A percentile compares a stretch with the other conserved stretches of the same genome.
These are phyloP conservation scores for Drosophila nr. perissopoda DNA, from an alignment of 2,888 invertebrate species.

Conservation along the genomic window DNA sequence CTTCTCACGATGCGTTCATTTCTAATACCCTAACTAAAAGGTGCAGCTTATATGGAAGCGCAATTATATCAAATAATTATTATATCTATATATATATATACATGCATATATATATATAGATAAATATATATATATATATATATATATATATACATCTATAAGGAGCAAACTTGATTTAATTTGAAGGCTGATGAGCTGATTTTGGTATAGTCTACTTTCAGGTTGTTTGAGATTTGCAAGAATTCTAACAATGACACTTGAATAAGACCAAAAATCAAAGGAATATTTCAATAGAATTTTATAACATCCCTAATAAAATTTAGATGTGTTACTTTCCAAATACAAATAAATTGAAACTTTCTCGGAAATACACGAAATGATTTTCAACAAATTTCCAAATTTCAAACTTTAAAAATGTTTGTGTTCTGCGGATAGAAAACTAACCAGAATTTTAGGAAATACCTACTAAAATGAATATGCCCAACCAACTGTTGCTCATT, in stretches of 20 bases:
- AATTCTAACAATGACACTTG: background rate
- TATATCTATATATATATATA: background rate
- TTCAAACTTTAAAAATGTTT: too few relatives aligned
- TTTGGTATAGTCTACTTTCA: background rate
- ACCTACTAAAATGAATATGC: background rate
- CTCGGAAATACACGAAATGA: background rate
- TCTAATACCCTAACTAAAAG: constrained; percentile 37
- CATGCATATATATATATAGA: background rate
- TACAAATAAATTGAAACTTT: background rate
- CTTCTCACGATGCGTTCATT: constrained; percentile 63
- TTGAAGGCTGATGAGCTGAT: background rate
- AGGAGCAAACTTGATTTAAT: background rate
- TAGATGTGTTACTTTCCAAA: background rate
- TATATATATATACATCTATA: background rate
- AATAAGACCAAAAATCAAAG: background rate
- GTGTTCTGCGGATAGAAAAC: background rate
- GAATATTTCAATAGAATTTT: background rate
- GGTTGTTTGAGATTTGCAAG: background rate
- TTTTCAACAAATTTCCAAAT: background rate
- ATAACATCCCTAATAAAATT: background rate
- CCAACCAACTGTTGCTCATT: constrained; percentile 29
- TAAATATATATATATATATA: background rate
- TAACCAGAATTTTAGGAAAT: background rate
- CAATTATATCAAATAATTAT: background rate
- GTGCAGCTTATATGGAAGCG: constrained; percentile 7